Conservation (phyloP, 1,140 invertebrate species). For the Lasioglossum albipes region DNA sequence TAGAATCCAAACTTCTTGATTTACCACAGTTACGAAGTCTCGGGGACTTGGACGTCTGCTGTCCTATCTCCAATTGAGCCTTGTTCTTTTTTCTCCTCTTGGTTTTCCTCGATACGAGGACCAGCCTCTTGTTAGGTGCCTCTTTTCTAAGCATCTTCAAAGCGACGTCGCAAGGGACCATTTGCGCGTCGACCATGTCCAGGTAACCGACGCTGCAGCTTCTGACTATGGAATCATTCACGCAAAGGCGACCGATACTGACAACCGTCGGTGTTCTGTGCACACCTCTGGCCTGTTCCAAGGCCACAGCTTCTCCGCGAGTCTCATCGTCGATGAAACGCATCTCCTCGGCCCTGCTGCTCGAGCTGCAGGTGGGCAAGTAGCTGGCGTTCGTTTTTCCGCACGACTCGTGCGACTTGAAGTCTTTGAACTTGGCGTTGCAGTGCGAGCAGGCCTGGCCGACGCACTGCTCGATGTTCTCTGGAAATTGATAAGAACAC, state of each 20-base stretch:
- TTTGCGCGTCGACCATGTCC: constrained; percentile 87
- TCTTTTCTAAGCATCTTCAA: constrained; percentile 85
- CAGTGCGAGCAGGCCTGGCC: constrained; percentile 57
- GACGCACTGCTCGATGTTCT: constrained; percentile 67
- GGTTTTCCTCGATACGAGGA: constrained; percentile 85
- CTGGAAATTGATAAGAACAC: constrained; percentile 71
- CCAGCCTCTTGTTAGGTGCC: constrained; percentile 86
- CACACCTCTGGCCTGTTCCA: constrained; percentile 71
- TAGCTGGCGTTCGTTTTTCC: constrained; percentile 55
- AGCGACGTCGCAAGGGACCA: constrained; percentile 87
- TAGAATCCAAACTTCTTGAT: constrained; percentile 90
- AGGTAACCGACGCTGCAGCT: constrained; percentile 93
- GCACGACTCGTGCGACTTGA: constrained; percentile 59
- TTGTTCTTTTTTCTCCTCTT: constrained; percentile 80
- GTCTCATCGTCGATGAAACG: constrained; percentile 85
- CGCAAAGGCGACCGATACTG: constrained; percentile 83
- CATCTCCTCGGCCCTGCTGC: constrained; percentile 80
- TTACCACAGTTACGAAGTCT: constrained; percentile 89
- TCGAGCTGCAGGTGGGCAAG: neutral
- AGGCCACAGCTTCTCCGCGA: constrained; percentile 58
- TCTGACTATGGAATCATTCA: constrained; percentile 87
- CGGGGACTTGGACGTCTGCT: constrained; percentile 77
- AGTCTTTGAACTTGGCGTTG: constrained; percentile 65
- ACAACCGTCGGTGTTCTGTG: constrained; percentile 84
- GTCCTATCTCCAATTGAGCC: constrained; percentile 66